These are phyloP conservation scores for Ophion ellenae DNA, from an alignment of 2,888 invertebrate genomes.

Conservation along the genomic window DNA sequence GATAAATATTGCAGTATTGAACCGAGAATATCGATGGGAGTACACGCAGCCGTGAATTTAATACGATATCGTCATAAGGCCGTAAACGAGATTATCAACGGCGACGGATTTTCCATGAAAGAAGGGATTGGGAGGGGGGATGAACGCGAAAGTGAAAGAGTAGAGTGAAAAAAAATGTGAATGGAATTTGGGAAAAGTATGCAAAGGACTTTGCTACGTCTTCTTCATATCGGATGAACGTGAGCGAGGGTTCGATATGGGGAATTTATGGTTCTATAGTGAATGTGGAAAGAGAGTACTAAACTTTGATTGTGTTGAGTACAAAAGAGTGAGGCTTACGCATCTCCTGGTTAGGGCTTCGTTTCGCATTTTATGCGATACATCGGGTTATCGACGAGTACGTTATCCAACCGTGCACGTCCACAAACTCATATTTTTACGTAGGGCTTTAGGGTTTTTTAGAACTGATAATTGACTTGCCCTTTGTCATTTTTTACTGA, in stretches of 20 bases:
- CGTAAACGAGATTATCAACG: conserved; percentile 25
- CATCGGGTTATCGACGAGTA: conserved; percentile 48
- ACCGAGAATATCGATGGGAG: conserved; percentile 14
- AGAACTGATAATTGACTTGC: too few relatives aligned
- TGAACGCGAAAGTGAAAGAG: not conserved
- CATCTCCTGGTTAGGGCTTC: conserved; percentile 24
- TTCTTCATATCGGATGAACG: conserved; percentile 14
- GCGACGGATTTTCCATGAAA: conserved; percentile 9
- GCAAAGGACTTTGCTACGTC: conserved; percentile 23
- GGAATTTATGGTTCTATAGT: conserved; percentile 36
- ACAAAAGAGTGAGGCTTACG: conserved; percentile 44
- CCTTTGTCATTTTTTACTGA: too few relatives aligned
- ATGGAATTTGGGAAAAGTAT: conserved; percentile 41
- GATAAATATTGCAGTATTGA: not conserved
- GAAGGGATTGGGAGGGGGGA: not conserved
- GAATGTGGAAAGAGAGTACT: conserved; percentile 50
- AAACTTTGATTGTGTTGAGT: conserved; percentile 58
- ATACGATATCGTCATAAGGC: conserved; percentile 1
- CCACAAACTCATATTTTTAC: not conserved
- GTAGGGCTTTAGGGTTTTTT: not conserved
- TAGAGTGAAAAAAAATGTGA: conserved; percentile 31
- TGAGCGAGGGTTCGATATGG: conserved; percentile 42
- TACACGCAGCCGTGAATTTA: not conserved
- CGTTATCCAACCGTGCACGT: conserved; percentile 39
- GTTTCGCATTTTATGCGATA: conserved; percentile 21